These are phyloP conservation scores for Sebastes wilsoni DNA, from an alignment of 2,797 vertebrate genomes.

Conservation along the genomic window DNA sequence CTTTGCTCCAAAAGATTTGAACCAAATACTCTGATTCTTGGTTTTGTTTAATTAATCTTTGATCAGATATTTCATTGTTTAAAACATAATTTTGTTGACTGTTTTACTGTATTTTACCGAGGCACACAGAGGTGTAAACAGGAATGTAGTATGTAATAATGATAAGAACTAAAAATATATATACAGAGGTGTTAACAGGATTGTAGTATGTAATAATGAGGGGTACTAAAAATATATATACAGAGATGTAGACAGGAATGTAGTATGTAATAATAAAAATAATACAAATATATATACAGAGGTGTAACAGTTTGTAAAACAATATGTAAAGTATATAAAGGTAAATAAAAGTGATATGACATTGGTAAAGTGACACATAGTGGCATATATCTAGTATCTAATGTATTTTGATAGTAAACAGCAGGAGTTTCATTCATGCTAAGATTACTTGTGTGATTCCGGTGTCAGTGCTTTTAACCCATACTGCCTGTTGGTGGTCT, in stretches of 20 bases:
- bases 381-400: background rate
- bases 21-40: background rate
- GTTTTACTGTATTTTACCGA: background rate
- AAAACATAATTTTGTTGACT: background rate
- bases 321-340: too few species aligned
- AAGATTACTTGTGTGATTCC: background rate
- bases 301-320: too few species aligned
- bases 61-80: background rate
- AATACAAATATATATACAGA: too few species aligned
- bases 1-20: background rate
- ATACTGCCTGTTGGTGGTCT: background rate
- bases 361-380: too few species aligned
- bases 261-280: too few species aligned
- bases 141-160: too few species aligned
- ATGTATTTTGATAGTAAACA: background rate
- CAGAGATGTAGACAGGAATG: too few species aligned
- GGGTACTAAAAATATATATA: too few species aligned
- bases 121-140: too few species aligned
- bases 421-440: background rate
- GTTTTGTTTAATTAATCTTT: background rate
- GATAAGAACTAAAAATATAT: rapidly evolving
- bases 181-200: too few species aligned
- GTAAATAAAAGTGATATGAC: too few species aligned
- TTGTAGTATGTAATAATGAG: too few species aligned
- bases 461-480: background rate